These are phyloP conservation scores for Melanerpes formicivorus DNA, from an alignment of 2,113 vertebrate species.

Conservation along the genomic window DNA sequence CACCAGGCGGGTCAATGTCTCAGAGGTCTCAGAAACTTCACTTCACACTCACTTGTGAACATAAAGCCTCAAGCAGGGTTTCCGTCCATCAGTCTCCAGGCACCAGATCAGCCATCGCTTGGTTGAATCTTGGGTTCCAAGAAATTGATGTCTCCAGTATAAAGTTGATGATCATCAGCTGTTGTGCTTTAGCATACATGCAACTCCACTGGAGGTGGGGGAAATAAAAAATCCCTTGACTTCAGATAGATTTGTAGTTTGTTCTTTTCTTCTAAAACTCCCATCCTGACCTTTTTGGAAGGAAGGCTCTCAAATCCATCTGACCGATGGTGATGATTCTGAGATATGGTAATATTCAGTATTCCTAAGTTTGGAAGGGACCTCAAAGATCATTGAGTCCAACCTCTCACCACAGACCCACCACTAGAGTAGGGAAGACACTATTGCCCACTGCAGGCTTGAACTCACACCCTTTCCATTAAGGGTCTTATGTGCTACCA, in stretches of 20 bases:
- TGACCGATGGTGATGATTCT: neutral
- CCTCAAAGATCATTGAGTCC: too few relatives aligned
- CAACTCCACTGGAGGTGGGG: neutral
- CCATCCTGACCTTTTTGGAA: neutral
- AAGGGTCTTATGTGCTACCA: too few relatives aligned
- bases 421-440: too few relatives aligned
- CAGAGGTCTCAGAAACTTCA: neutral
- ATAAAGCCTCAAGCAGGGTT: neutral
- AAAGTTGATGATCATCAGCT: neutral
- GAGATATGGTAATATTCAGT: too few relatives aligned
- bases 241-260: neutral
- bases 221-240: neutral
- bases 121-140: neutral
- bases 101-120: neutral
- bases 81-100: neutral
- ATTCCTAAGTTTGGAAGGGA: too few relatives aligned
- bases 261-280: neutral
- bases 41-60: neutral
- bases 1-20: too few relatives aligned
- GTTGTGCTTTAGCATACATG: neutral
- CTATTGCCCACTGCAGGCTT: too few relatives aligned
- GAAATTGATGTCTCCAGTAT: neutral
- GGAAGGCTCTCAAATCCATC: neutral
- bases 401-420: too few relatives aligned
- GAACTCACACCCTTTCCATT: too few relatives aligned